Evolutionary conservation across 2,888 invertebrate genomes (phyloP), one percentile per base, ranked within the genome.

Genomic region (Phania funesta): DNA sequence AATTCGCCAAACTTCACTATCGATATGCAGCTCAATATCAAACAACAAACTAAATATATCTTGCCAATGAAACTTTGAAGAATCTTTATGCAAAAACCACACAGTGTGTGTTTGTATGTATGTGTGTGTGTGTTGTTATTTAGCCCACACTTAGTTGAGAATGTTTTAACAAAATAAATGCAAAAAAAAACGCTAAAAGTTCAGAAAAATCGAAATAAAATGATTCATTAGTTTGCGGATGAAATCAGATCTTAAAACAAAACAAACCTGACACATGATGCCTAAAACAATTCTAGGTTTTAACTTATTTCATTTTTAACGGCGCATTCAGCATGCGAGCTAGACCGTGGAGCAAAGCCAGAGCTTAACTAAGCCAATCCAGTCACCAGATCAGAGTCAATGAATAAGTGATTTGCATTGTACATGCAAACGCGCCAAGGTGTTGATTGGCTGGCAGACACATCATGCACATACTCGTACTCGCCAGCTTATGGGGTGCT

Each of bases 161-260:
- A 62, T 46, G 22, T 44, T 20, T 32, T 16, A 16, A 41, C 20
- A 44, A 38, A 22, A 20, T 24, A 52, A 32, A 41, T 32, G 11
- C 24, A 20, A 1, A 58, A 64, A 76, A 67, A 77, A 22, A 26
- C 18, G 29, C 35, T 35, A 38, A 60, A 78, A 77, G 73, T 62
- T 74, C 48, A 81, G 35, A 58, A 80, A 76, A 70, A 76, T 74
- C 52, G 68, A 82, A 82, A 83, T 80, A 84, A 87, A 90, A 90
- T 89, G 89, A 89, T 89, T 90, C 89, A 89, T 90, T 89, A 89
- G 87, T 84, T 83, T 54, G 85, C 85, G 86, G 86, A 87, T 87
- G 89, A 85, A 77, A 87, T 85, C 86, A 86, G 88, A 87, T 87
- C 87, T 87, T 87, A 86, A 87, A 87, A 87, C 85, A 88, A 77